These are phyloP conservation scores for Macrotis lagotis DNA, from an alignment of 2,113 vertebrate genomes.

Conservation along the genomic window DNA sequence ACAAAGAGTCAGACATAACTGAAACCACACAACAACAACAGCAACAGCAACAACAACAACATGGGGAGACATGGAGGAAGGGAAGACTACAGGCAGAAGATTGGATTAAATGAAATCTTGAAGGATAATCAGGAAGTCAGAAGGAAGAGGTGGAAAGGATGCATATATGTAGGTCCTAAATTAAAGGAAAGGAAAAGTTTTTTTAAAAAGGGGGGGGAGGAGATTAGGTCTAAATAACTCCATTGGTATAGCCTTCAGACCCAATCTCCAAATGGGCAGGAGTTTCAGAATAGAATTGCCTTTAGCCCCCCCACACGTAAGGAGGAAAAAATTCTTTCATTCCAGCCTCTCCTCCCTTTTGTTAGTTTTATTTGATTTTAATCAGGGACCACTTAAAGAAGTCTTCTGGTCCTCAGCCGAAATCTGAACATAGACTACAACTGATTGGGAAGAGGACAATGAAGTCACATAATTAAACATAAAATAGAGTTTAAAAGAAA, in stretches of 20 bases:
- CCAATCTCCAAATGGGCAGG: conserved; percentile 8
- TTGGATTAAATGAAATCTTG: neutral
- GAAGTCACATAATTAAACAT: conserved; percentile 68
- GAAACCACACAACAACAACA: neutral
- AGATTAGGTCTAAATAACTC: conserved; percentile 15
- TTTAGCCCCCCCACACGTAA: conserved; percentile 1
- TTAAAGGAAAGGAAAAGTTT: neutral
- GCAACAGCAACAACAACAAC: too few relatives aligned
- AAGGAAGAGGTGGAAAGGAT: neutral
- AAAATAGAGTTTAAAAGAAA: conserved; percentile 75
- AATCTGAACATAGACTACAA: conserved; percentile 46
- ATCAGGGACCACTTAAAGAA: conserved; percentile 71
- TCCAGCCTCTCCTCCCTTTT: conserved; percentile 47
- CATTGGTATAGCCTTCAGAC: conserved; percentile 24
- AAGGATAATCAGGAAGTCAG: neutral
- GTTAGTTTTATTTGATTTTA: conserved; percentile 78
- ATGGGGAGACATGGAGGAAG: neutral
- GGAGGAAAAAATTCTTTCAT: conserved; percentile 41
- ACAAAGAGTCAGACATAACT: neutral
- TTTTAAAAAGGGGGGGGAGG: neutral
- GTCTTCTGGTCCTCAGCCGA: conserved; percentile 65
- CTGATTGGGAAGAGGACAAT: conserved; percentile 64
- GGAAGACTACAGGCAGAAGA: neutral
- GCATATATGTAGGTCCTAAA: neutral
- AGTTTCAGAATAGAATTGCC: conserved; percentile 53